Evolutionary conservation across 2,113 vertebrate genomes (phyloP), one percentile per base, ranked within the genome.

Genomic region (Hoplias malabaricus): DNA sequence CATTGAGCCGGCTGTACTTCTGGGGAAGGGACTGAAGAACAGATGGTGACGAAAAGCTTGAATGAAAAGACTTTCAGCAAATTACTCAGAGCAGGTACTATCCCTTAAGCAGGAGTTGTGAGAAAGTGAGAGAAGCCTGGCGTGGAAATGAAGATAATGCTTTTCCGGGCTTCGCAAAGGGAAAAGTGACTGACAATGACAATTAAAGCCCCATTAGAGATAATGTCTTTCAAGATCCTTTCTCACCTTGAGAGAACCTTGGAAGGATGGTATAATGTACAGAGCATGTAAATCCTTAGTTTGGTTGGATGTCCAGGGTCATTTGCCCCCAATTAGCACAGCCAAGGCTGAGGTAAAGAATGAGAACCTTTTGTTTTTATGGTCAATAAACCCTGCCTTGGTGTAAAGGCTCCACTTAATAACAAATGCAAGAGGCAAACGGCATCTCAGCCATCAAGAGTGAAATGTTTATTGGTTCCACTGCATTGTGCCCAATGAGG

Each of bases 21-120:
- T 9, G 9, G 19, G 21, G 21, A 10, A 23, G 4, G 21, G 7
- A 21, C 23, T 19, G 8, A 9, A 21, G 48, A 53, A 57, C 74
- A 68, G 63, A 76, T 68, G 50, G 50, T 62, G 40, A 50, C 0
- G 19, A 31, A 43, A 34, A 46, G 36, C 65, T 69, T 69, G 50
- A 69, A 23, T 59, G 40, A 48, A 53, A 69, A 16, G 10, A 59
- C 59, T 36, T 63, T 16, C 29, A 6, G 9, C 57, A 77, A 57
- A 57, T 38, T 14, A 75, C 31, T 66, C 8, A 2, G 19, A 25
- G n/a, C 27, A 25, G 42, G 53, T 46, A 59, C 36, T 12, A 10
- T 67, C 34, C 12, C 19, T 12, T 66, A 56, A 59, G 33, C 38
- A 31, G 25, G 13, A 13, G 54, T 34, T 27, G 16, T 59, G 54